Conservation (phyloP, 1,140 invertebrate species). For the Stegodyphus dumicola region DNA sequence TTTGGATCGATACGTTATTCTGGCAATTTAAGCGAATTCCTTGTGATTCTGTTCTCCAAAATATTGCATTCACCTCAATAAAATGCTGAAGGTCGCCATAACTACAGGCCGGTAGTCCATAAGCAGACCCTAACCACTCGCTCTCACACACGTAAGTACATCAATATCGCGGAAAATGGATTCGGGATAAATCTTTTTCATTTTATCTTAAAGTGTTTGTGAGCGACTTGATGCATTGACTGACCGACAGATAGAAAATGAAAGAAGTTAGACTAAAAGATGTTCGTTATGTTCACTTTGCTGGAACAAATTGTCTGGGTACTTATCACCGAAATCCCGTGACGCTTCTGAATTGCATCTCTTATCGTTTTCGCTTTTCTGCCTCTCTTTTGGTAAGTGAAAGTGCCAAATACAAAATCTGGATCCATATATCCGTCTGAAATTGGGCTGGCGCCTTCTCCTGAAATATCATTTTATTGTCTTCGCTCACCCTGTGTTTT, state of each 20-base stretch:
- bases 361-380: slow-evolving; percentile 28
- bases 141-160: not conserved
- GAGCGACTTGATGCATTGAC: not conserved
- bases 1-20: too few relatives aligned
- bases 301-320: slow-evolving; percentile 28
- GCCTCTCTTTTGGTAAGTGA: slow-evolving; percentile 3
- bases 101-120: not conserved
- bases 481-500: not conserved
- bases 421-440: not conserved
- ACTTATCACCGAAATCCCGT: slow-evolving; percentile 3
- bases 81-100: not conserved
- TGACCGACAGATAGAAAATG: not conserved
- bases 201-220: not conserved
- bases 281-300: slow-evolving; percentile 21
- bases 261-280: slow-evolving; percentile 9
- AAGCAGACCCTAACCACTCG: slow-evolving; percentile 4
- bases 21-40: too few relatives aligned
- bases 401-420: slow-evolving; percentile 24
- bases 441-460: slow-evolving; percentile 25
- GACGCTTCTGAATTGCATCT: slow-evolving; percentile 23
- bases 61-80: not conserved
- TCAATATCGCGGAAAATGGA: slow-evolving; percentile 31
- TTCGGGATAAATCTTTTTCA: slow-evolving; percentile 3
- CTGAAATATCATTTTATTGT: slow-evolving; percentile 27
- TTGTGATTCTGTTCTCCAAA: too few relatives aligned